Base-by-base conservation (phyloP, 2,797 vertebrate genomes). In the Labroides dimidiatus region DNA sequence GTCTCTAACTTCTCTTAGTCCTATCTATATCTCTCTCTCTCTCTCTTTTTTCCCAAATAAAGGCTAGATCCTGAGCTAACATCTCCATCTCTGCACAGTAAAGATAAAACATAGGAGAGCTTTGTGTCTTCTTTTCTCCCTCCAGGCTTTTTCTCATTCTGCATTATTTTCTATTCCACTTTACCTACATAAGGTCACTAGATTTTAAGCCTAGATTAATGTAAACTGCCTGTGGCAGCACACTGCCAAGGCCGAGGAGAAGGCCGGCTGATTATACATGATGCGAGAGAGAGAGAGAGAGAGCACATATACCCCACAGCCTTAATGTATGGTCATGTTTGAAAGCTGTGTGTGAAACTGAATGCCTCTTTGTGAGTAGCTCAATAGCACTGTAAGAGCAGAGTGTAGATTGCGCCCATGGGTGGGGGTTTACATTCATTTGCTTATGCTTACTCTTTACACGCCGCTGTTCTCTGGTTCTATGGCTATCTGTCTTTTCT, bases 331-430 rank as follows among this genome's bases (percentile, higher is more conserved):
- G 64, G 70, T 79, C 74, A 48, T 84, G 65, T 81, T 55, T 84
- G 67, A 76, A 75, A 57, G 80, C 75, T 66, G 68, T 72, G 75
- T 69, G 63, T 59, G 47, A 49, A 61, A 75, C 56, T 77, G 75
- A 85, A 77, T 81, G 83, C 75, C 50, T 74, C 77, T 86, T 83
- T 87, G 85, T 86, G 16, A 54, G 75, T 4, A 11, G 72, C 75
- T 83, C 64, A 73, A 72, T 69, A 67, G 77, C 43, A 63, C 53
- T 64, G 72, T 0, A 41, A 77, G 73, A 65, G 47, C 55, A 72
- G 53, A 76, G 68, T 72, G 76, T 78, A 75, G 74, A 55, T 74
- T 61, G 69, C 0, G 16, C 55, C 24, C 1, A 30, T 61, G 73
- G 45, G 56, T 77, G 64, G 83, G 61, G 79, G 77, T 77, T n/a